Percentiles rank a stretch among this genome's conserved stretches.
These are phyloP conservation scores for Dendronephthya gigantea DNA, from an alignment of 64 coral and sea anemone genomes.

Conservation along the genomic window DNA sequence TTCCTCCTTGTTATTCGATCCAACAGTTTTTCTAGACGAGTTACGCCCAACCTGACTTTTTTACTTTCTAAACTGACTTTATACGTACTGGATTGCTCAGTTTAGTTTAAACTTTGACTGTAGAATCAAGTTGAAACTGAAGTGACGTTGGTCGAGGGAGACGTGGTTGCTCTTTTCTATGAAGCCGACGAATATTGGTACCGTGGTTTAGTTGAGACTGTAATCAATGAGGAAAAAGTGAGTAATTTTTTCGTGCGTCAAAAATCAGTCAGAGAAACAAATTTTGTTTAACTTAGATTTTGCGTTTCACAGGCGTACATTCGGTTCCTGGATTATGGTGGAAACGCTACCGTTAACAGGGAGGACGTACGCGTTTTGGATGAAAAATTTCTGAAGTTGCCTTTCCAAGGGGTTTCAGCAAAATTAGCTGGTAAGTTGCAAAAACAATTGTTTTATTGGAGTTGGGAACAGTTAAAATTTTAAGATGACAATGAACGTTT, in stretches of 20 bases:
- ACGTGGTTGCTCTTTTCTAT: not conserved
- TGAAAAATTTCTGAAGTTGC: not conserved
- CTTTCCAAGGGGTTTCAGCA: not conserved
- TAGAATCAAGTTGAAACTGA: not conserved
- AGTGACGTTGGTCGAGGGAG: not conserved
- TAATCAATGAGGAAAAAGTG: not conserved
- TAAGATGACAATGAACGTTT: no score
- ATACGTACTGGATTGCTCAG: not conserved
- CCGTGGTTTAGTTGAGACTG: not conserved
- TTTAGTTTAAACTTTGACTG: not conserved
- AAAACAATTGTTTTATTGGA: not conserved
- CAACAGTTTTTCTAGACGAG: no score
- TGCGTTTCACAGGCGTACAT: not conserved
- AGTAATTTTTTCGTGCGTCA: no score
- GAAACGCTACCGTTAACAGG: not conserved
- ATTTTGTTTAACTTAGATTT: no score
- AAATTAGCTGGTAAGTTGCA: not conserved
- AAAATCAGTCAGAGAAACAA: no score
- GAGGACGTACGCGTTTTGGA: not conserved
- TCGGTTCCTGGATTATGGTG: not conserved
- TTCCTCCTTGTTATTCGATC: no score
- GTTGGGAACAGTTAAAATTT: no score
- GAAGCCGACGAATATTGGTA: not conserved
- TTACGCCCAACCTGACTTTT: no score
- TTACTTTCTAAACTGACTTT: no score